phyloP scores from a whole-genome alignment of 2,888 invertebrate genomes.

The Pseudanteris insignis region DNA sequence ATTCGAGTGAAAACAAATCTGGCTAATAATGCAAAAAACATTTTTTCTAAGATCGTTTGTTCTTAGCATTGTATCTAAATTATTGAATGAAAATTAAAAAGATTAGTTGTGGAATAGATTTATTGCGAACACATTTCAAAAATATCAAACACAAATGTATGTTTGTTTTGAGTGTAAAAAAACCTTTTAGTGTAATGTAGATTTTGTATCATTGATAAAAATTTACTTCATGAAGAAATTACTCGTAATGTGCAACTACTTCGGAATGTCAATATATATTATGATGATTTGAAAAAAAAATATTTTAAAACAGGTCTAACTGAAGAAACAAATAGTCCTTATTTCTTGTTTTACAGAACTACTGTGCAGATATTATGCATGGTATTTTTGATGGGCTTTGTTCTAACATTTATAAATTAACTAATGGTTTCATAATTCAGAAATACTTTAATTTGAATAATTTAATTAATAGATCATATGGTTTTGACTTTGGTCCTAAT shows the following conservation, averaged over 20 bases:
- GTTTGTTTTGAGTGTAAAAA: too few relatives aligned
- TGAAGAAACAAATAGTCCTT: neutral
- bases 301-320: neutral
- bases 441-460: neutral
- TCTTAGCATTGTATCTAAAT: too few relatives aligned
- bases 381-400: constrained; percentile 30
- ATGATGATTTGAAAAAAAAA: neutral
- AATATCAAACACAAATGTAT: too few relatives aligned
- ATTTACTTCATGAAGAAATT: constrained; percentile 1
- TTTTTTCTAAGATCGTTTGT: too few relatives aligned
- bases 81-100: too few relatives aligned
- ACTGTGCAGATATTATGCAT: constrained; percentile 33
- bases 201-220: neutral
- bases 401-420: neutral
- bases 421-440: neutral
- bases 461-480: neutral
- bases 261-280: constrained; percentile 2
- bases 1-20: too few relatives aligned
- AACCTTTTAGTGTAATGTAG: too few relatives aligned
- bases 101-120: too few relatives aligned
- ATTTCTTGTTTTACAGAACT: constrained; percentile 24
- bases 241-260: neutral
- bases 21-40: too few relatives aligned
- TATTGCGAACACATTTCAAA: too few relatives aligned
- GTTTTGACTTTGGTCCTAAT: neutral